Conservation (phyloP, 2,113 vertebrate genomes). For the Ammodytes marinus region DNA sequence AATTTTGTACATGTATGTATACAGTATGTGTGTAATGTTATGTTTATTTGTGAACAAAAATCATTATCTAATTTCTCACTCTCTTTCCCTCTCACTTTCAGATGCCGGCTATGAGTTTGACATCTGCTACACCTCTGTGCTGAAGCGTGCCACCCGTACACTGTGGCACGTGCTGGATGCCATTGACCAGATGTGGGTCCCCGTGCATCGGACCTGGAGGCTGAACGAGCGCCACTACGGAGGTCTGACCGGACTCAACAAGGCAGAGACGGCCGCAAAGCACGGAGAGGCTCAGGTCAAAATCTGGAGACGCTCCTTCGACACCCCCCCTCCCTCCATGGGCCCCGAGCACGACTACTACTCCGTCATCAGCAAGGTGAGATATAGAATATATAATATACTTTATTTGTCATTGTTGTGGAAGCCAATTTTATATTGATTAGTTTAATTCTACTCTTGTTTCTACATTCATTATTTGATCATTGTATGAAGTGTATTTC, state of each 20-base stretch:
- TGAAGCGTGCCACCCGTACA: constrained; percentile 92
- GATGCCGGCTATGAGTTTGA: constrained; percentile 91
- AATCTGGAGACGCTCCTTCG: constrained; percentile 93
- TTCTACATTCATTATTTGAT: too few species aligned
- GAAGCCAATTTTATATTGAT: too few species aligned
- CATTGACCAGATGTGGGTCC: constrained; percentile 96
- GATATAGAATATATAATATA: constrained; percentile 38
- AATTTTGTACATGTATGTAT: too few species aligned
- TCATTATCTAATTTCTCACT: not conserved
- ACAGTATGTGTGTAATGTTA: too few species aligned
- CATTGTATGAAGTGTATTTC: too few species aligned
- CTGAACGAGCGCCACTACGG: constrained; percentile 95
- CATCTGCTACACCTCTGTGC: constrained; percentile 92
- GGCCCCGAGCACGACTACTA: constrained; percentile 88
- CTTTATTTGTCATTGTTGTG: too few species aligned
- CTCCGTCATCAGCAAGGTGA: constrained; percentile 83
- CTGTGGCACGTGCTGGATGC: constrained; percentile 91
- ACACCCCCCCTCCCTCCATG: constrained; percentile 91
- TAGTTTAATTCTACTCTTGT: too few species aligned
- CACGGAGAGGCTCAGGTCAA: constrained; percentile 95
- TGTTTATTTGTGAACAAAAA: not conserved
- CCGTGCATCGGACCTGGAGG: constrained; percentile 91
- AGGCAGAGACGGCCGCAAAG: constrained; percentile 92
- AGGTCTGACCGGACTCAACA: constrained; percentile 93
- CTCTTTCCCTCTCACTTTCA: constrained; percentile 26